These are phyloP conservation scores for Pteria penguin DNA, from an alignment of 2,888 invertebrate genomes.

Conservation along the genomic window DNA sequence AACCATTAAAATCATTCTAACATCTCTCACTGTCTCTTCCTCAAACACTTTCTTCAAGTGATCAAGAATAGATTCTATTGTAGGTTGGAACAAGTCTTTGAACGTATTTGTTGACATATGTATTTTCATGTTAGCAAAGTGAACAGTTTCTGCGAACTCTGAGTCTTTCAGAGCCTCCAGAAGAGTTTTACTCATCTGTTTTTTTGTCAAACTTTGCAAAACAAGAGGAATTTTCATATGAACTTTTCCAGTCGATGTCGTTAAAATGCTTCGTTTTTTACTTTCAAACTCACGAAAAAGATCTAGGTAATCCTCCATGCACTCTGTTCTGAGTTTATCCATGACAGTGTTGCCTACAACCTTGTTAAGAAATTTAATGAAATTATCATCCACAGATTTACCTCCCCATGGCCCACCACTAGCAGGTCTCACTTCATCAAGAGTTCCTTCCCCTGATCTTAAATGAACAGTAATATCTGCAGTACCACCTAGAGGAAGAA, in stretches of 20 bases:
- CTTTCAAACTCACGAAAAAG: constrained; percentile 23
- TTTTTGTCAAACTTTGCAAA: constrained; percentile 4
- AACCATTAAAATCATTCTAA: constrained; percentile 21
- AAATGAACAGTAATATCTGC: constrained; percentile 28
- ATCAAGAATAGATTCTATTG: constrained; percentile 9
- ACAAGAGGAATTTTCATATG: constrained; percentile 18
- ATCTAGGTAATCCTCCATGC: constrained; percentile 24
- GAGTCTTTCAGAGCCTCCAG: not conserved
- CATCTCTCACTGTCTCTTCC: constrained; percentile 5
- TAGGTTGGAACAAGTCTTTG: constrained; percentile 12
- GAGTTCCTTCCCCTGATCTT: constrained; percentile 4
- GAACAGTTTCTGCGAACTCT: not conserved
- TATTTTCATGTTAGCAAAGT: constrained; percentile 12
- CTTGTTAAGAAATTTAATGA: constrained; percentile 8
- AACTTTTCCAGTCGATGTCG: constrained; percentile 12
- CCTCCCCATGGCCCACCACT: constrained; percentile 28
- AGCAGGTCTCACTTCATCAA: constrained; percentile 17
- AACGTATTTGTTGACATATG: constrained; percentile 15
- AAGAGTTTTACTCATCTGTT: not conserved
- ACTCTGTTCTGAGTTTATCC: not conserved
- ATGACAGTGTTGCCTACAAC: constrained; percentile 9
- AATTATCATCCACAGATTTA: constrained; percentile 22
- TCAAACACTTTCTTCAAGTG: constrained; percentile 15
- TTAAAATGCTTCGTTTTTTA: constrained; percentile 13
- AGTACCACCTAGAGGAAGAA: constrained; percentile 16